Evolutionary conservation across 2,888 invertebrate species (phyloP).

Genomic region (Abrostola tripartita): DNA sequence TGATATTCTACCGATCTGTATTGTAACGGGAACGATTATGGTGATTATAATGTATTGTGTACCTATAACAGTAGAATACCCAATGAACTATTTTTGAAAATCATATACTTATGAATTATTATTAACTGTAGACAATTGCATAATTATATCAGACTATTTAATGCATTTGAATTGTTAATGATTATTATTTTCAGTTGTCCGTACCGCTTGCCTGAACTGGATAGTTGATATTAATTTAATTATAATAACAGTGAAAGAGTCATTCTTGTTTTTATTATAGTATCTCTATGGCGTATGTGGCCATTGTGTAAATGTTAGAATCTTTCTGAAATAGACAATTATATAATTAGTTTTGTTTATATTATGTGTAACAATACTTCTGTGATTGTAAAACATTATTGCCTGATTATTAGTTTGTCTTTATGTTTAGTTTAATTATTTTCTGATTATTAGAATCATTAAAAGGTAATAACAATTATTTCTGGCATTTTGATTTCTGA

Average conservation of each 20-base stretch:
- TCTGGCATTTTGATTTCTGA: conserved; percentile 51
- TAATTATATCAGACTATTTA: conserved; percentile 35
- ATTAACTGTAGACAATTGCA: conserved; percentile 38
- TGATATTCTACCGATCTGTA: conserved; percentile 13
- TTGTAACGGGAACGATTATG: conserved; percentile 15
- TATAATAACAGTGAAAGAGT: conserved; percentile 67
- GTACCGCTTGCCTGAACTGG: conserved; percentile 71
- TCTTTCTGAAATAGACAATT: conserved; percentile 57
- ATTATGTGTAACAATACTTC: conserved; percentile 68
- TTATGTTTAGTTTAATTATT: conserved; percentile 63
- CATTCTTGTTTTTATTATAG: conserved; percentile 63
- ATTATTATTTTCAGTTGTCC: conserved; percentile 60
- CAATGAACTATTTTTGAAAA: conserved; percentile 54
- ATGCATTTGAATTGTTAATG: conserved; percentile 47
- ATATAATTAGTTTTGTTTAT: conserved; percentile 56
- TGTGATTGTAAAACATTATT: conserved; percentile 74
- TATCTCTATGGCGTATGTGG: conserved; percentile 42
- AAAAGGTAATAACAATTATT: conserved; percentile 47
- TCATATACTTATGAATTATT: conserved; percentile 30
- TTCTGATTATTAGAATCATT: conserved; percentile 58
- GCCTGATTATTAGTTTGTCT: conserved; percentile 66
- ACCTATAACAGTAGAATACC: conserved; percentile 53
- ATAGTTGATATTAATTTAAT: conserved; percentile 67
- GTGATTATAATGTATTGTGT: conserved; percentile 51
- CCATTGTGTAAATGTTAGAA: conserved; percentile 63